Evolutionary conservation across 64 coral and sea anemone genomes (phyloP).

Genomic region (Trachythela sp.): DNA sequence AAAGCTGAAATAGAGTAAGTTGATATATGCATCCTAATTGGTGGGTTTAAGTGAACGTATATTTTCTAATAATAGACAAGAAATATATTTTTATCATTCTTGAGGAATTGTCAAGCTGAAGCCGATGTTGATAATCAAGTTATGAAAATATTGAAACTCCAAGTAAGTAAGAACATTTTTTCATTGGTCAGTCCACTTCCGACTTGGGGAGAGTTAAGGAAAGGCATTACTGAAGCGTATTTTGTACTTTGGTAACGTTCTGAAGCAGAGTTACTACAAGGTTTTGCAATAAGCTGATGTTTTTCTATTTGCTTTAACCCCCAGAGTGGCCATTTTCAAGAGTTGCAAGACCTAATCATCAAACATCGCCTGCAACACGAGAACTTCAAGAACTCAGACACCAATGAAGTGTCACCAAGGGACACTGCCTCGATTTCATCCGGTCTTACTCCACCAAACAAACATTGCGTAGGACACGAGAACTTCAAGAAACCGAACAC

Average conservation of each 20-base stretch:
- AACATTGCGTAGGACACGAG: too few species aligned
- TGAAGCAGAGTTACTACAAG: slow-evolving; percentile 1
- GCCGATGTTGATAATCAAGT: neutral
- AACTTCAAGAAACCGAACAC: too few species aligned
- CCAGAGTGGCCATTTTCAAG: slow-evolving; percentile 59
- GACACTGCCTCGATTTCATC: too few species aligned
- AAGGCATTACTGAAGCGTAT: too few species aligned
- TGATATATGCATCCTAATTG: neutral
- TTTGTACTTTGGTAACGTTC: too few species aligned
- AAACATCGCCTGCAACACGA: slow-evolving; percentile 63
- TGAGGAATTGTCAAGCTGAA: neutral
- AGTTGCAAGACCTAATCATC: slow-evolving; percentile 56
- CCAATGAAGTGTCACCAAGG: neutral
- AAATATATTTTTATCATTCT: neutral
- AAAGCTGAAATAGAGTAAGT: slow-evolving; percentile 34
- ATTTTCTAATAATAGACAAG: too few species aligned
- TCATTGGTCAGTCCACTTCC: neutral
- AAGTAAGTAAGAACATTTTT: neutral
- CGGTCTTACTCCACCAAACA: too few species aligned
- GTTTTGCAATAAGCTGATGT: neutral
- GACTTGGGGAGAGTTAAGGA: neutral
- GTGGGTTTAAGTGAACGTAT: too few species aligned
- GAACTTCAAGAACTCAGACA: slow-evolving; percentile 24
- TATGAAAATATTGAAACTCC: neutral
- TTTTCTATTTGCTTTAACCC: neutral